phyloP scores from a whole-genome alignment of 2,888 invertebrate species.

The Macrosoma leucophasiata region DNA sequence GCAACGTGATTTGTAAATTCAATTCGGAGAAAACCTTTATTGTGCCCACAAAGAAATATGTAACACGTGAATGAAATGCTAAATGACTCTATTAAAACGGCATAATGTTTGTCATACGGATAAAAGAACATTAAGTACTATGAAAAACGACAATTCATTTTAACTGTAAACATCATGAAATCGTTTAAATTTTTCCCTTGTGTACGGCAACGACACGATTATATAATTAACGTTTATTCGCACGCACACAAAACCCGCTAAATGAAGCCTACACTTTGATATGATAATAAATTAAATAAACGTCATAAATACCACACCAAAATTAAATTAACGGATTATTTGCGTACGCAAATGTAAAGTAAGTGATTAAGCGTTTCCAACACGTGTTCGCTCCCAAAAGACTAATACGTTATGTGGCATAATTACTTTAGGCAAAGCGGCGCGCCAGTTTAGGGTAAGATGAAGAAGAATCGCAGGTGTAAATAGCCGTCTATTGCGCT shows the following conservation, averaged over 20 bases:
- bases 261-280: slow-evolving; percentile 66
- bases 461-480: slow-evolving; percentile 74
- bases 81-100: no score
- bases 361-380: slow-evolving; percentile 71
- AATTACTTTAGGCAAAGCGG: slow-evolving; percentile 70
- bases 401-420: slow-evolving; percentile 71
- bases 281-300: slow-evolving; percentile 71
- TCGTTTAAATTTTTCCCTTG: slow-evolving; percentile 52
- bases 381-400: slow-evolving; percentile 69
- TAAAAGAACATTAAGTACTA: no score
- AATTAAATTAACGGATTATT: slow-evolving; percentile 72
- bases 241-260: slow-evolving; percentile 58
- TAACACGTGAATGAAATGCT: no score
- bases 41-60: no score
- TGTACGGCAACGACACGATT: slow-evolving; percentile 53
- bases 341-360: slow-evolving; percentile 70
- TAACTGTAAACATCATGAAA: slow-evolving; percentile 49
- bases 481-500: slow-evolving; percentile 65
- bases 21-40: no score
- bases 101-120: no score
- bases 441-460: slow-evolving; percentile 67
- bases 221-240: slow-evolving; percentile 60
- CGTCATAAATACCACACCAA: slow-evolving; percentile 64
- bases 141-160: slow-evolving; percentile 41
- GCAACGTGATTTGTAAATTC: no score